phyloP scores from a whole-genome alignment of 2,797 vertebrate species.

The Gouania willdenowi region DNA sequence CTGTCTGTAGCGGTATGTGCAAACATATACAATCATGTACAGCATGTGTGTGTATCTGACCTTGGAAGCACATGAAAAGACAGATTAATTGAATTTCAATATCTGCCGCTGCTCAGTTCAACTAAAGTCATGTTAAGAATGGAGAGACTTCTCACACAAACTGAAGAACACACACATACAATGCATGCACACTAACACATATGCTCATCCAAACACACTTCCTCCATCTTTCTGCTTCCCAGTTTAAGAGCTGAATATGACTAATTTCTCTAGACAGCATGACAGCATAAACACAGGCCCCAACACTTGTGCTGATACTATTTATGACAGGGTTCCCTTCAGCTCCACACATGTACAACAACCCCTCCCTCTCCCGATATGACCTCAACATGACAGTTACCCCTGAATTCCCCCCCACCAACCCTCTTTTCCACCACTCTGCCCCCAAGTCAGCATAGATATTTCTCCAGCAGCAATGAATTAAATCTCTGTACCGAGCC shows the following conservation, averaged over 20 bases:
- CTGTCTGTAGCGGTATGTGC: background rate
- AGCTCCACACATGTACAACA: constrained; percentile 20
- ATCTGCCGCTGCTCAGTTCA: constrained; percentile 19
- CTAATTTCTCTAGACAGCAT: constrained; percentile 59
- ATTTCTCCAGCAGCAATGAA: constrained; percentile 56
- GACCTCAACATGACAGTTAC: constrained; percentile 19
- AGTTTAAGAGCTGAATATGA: constrained; percentile 37
- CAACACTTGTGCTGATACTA: constrained; percentile 38
- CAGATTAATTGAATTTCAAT: constrained; percentile 23
- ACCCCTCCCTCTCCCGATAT: constrained; percentile 2
- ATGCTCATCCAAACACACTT: background rate
- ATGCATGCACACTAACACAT: background rate
- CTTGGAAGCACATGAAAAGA: constrained; percentile 34
- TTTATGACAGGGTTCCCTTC: constrained; percentile 47
- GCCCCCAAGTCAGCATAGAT: constrained; percentile 41
- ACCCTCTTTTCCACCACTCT: constrained; percentile 20
- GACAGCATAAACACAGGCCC: constrained; percentile 43
- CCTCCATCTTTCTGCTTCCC: constrained; percentile 15
- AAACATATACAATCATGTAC: background rate
- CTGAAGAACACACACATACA: background rate
- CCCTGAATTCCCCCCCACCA: constrained; percentile 3
- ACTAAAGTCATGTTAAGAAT: constrained; percentile 1
- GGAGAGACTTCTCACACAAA: constrained; percentile 1
- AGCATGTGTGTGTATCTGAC: constrained; percentile 14
- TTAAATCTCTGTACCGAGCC: constrained; percentile 56